Base-by-base conservation (phyloP, 2,113 vertebrate species). In the Lepidothrix coronata region DNA sequence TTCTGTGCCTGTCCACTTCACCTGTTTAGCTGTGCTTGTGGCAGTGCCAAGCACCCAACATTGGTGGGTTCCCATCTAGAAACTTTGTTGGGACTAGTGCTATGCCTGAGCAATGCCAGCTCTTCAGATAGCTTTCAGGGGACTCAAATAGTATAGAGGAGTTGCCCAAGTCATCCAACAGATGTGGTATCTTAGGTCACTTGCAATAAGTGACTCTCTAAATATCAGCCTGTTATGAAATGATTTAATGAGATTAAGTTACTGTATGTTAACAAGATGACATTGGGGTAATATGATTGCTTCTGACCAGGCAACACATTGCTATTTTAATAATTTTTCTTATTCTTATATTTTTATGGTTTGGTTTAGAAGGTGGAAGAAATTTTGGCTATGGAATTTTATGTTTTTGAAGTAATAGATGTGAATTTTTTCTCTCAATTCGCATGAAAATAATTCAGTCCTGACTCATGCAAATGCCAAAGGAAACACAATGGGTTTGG, bases 11-110 rank as follows among this genome's bases (percentile, higher is more conserved):
- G 39, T 20, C 39, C 16, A 1, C 30, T 67, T 35, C 43, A 31
- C 72, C 3, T 5, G 39, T 61, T 74, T 63, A 6, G 7, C 63
- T 61, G 27, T 59, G 81, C 66, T 49, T 18, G 35, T 61, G 72
- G 44, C 54, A 76, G 27, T 19, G 6, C 46, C 28, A 33, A 51
- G 31, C 17, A 4, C 18, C 25, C 27, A 51, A 1, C 0, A 0
- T 5, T n/a, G 67, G 58, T 4, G 3, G 48, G 25, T 72, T 83
- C 15, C 39, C 21, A 52, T 10, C 39, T 16, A 41, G 66, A 85
- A 78, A 52, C 46, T 66, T 75, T 41, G 31, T 41, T 58, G 52
- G 44, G 46, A 21, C 25, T 62, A 39, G 24, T 44, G n/a, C 33
- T 57, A 19, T 43, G 25, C 8, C 1, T 44, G 27, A 61, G 70